phyloP scores from a whole-genome alignment of 2,113 vertebrate species.

The Brachyistius frenatus region DNA sequence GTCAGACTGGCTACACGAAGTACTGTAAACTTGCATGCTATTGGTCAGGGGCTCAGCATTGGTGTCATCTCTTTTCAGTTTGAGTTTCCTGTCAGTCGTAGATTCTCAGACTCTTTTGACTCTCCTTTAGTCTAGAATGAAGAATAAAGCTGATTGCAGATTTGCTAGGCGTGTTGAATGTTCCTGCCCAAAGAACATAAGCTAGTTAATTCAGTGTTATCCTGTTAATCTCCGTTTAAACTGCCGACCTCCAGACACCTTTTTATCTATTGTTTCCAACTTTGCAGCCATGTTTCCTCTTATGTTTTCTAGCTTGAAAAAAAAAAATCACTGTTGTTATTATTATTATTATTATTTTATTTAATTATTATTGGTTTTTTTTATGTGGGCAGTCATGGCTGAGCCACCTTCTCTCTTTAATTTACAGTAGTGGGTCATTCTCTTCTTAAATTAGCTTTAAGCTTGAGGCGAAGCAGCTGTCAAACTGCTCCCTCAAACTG shows the following conservation, averaged over 20 bases:
- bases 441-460: slow-evolving; percentile 62
- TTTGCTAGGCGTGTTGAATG: slow-evolving; percentile 45
- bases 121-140: slow-evolving; percentile 48
- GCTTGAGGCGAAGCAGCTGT: slow-evolving; percentile 73
- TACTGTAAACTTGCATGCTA: no score
- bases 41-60: slow-evolving; percentile 10
- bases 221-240: slow-evolving; percentile 68
- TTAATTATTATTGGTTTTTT: neutral
- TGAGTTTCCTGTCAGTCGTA: slow-evolving; percentile 58
- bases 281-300: slow-evolving; percentile 21
- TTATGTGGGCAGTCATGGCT: neutral
- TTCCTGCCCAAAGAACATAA: slow-evolving; percentile 54
- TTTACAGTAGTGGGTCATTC: slow-evolving; percentile 36
- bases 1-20: no score
- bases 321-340: slow-evolving; percentile 1
- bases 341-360: slow-evolving; percentile 20
- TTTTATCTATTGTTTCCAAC: slow-evolving; percentile 61
- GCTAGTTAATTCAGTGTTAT: slow-evolving; percentile 69
- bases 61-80: slow-evolving; percentile 55
- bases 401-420: slow-evolving; percentile 40
- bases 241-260: slow-evolving; percentile 54
- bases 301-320: slow-evolving; percentile 15
- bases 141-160: slow-evolving; percentile 69
- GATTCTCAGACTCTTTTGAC: slow-evolving; percentile 48
- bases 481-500: slow-evolving; percentile 69